Conservation (phyloP, 2,113 vertebrate species). For the Anarrhichthys ocellatus region DNA sequence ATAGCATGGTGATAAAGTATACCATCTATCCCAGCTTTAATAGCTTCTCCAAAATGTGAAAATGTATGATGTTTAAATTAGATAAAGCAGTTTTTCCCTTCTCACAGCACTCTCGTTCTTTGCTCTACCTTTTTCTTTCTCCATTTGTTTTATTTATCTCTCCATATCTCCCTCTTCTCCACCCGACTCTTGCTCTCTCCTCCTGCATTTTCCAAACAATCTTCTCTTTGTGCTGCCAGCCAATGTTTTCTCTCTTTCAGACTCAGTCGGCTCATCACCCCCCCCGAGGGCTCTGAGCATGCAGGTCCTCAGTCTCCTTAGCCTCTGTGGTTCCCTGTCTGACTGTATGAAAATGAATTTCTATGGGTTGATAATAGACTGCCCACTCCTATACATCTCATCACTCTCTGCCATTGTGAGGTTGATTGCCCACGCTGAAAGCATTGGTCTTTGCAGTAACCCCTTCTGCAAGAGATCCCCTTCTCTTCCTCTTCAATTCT, state of each 20-base stretch:
- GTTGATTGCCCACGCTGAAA: constrained; percentile 32
- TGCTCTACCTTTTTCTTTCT: not conserved
- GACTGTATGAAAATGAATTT: constrained; percentile 63
- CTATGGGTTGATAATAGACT: constrained; percentile 54
- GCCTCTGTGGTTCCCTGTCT: constrained; percentile 44
- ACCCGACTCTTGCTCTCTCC: constrained; percentile 23
- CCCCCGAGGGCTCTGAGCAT: constrained; percentile 47
- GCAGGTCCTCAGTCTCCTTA: constrained; percentile 59
- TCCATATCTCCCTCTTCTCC: constrained; percentile 12
- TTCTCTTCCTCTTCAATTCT: constrained; percentile 17
- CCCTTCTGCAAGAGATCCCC: constrained; percentile 8
- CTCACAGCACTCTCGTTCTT: not conserved
- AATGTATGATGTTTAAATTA: constrained; percentile 36
- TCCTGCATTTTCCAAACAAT: constrained; percentile 42
- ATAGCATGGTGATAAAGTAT: constrained; percentile 29
- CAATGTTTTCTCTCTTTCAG: constrained; percentile 62
- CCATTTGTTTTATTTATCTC: constrained; percentile 19
- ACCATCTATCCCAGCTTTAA: constrained; percentile 30
- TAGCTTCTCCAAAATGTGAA: constrained; percentile 25
- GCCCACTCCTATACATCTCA: constrained; percentile 50
- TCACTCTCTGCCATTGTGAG: constrained; percentile 42
- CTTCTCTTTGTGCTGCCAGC: constrained; percentile 61
- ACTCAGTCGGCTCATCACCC: constrained; percentile 51
- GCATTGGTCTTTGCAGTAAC: constrained; percentile 22
- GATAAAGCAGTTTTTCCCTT: constrained; percentile 12